A percentile compares a stretch with the other conserved stretches of the same genome.
These are phyloP conservation scores for Tupiocoris notatus DNA, from an alignment of 2,888 invertebrate species.

Conservation along the genomic window DNA sequence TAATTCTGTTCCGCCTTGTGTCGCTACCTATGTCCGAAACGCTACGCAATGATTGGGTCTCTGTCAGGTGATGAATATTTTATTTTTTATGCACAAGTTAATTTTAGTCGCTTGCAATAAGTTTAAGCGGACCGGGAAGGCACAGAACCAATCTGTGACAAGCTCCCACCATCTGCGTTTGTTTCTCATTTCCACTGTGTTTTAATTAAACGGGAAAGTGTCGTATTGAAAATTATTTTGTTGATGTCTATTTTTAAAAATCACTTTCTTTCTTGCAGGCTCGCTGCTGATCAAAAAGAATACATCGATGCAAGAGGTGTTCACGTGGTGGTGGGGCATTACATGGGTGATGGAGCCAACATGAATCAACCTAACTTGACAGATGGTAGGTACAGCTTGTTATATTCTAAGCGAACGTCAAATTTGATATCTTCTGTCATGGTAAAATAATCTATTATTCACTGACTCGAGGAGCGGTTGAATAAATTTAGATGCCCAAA, in stretches of 20 bases:
- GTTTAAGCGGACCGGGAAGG: too few relatives aligned
- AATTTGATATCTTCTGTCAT: too few relatives aligned
- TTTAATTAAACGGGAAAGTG: too few relatives aligned
- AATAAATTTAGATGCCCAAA: too few relatives aligned
- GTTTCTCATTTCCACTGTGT: too few relatives aligned
- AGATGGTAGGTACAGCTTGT: conserved; percentile 60
- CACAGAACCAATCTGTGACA: neutral
- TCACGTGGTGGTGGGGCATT: conserved; percentile 83
- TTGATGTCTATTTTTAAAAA: too few relatives aligned
- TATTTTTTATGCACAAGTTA: neutral
- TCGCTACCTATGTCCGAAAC: conserved; percentile 18
- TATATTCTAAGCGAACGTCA: too few relatives aligned
- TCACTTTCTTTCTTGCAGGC: conserved; percentile 59
- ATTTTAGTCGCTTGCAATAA: neutral
- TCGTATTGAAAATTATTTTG: too few relatives aligned
- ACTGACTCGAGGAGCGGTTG: neutral
- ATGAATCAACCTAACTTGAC: conserved; percentile 66
- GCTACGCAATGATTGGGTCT: conserved; percentile 44
- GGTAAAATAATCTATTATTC: too few relatives aligned
- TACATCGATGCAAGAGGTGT: conserved; percentile 73
- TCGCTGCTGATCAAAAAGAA: conserved; percentile 64
- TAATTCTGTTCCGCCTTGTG: conserved; percentile 1
- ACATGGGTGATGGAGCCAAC: conserved; percentile 70
- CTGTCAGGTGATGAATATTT: conserved; percentile 39
- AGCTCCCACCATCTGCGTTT: neutral